Conservation (phyloP, 2,113 vertebrate genomes). For the Vombatus ursinus region DNA sequence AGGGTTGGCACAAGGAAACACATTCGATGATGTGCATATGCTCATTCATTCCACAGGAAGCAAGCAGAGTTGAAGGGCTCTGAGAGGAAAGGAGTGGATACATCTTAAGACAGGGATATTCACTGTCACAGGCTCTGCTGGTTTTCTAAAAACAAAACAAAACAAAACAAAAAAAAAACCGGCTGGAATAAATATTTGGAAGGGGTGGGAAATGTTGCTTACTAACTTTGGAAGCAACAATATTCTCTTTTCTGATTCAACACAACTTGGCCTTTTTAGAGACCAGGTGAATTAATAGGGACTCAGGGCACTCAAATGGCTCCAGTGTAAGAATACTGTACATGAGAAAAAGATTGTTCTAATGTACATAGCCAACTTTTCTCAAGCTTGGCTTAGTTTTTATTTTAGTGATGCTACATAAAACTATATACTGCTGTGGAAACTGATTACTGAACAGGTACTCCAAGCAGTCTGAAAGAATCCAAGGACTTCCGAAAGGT, state of each 20-base stretch:
- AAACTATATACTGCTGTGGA: background rate
- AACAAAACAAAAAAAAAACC: background rate
- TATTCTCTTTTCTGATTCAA: background rate
- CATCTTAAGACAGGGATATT: background rate
- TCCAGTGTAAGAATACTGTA: background rate
- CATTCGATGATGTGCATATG: background rate
- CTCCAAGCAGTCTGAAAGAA: background rate
- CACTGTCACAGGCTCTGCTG: background rate
- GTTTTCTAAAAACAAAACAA: background rate
- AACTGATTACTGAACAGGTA: background rate
- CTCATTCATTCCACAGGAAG: background rate
- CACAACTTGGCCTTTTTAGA: background rate
- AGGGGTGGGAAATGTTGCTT: background rate
- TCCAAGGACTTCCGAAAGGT: background rate
- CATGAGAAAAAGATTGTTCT: background rate
- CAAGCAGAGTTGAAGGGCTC: no score
- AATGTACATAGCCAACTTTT: background rate
- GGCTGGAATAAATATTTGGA: no score
- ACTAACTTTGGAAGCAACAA: background rate
- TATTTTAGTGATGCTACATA: background rate
- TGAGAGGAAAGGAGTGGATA: background rate
- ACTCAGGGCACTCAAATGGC: background rate
- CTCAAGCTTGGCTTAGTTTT: background rate
- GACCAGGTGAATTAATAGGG: background rate
- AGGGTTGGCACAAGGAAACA: background rate